Base-by-base conservation (phyloP, 2,888 invertebrate genomes). In the Endotricha flammealis region DNA sequence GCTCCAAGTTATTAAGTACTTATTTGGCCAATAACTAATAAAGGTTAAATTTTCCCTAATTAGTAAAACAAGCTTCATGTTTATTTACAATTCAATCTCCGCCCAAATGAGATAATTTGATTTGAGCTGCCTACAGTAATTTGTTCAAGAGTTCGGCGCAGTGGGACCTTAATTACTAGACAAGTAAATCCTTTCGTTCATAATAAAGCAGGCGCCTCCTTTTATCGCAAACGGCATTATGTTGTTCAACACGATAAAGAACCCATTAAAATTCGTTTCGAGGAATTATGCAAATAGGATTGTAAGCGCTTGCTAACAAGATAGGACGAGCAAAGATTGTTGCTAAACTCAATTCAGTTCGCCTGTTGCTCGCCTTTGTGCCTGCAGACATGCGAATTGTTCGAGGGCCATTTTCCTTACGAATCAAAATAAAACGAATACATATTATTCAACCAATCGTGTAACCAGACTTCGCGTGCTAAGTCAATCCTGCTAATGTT, bases 251-350 rank as follows among this genome's bases (percentile, higher is more conserved):
- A 68, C 57, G 64, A 70, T 75, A 70, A 78, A 74, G 72, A 66
- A 65, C 58, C 66, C 57, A 72, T 77, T 75, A 75, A 72, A 78
- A 77, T 73, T 74, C 63, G 71, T 75, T 73, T 66, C 58, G 53
- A 67, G 65, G 70, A 74, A 78, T 82, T 79, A 82, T 80, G 79
- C 59, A 78, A 80, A 81, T 81, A 57, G 65, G 64, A 68, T 70
- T 76, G 76, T 74, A 68, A 78, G 69, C 66, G 67, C 57, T 54
- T 57, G 55, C 67, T 72, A 75, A 77, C 74, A 72, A 70, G 71
- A 64, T 64, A 66, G 64, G 62, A 60, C 60, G 64, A 50, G 63
- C 64, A 68, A 76, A 75, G 74, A 78, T 76, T 78, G 75, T 74
- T 65, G 63, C 62, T 61, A 62, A 79, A 79, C 68, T 78, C 70